A percentile compares a stretch with the other conserved stretches of the same genome.
Conservation (phyloP, 1,140 invertebrate genomes). For the Drosophila truncata region DNA sequence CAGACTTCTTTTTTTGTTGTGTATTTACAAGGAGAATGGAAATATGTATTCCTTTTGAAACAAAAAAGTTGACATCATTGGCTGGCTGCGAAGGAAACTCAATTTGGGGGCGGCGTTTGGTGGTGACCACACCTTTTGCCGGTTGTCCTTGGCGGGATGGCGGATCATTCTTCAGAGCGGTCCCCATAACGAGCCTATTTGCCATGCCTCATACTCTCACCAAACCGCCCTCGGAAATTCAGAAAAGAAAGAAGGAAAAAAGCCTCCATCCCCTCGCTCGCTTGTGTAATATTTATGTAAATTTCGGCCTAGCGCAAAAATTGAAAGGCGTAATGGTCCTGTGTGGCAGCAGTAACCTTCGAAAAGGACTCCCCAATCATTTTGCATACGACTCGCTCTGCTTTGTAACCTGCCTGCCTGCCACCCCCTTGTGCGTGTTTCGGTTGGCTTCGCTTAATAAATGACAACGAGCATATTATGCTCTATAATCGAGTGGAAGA, state of each 20-base stretch:
- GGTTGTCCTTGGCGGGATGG: conserved; percentile 49
- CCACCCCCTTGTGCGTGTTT: conserved; percentile 21
- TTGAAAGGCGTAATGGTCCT: conserved; percentile 80
- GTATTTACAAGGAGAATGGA: conserved; percentile 1
- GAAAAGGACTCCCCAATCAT: conserved; percentile 16
- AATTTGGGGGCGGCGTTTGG: conserved; percentile 35
- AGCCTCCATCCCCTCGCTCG: background rate
- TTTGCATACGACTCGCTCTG: conserved; percentile 61
- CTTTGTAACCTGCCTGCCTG: conserved; percentile 3
- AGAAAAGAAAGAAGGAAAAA: conserved; percentile 11
- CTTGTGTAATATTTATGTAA: conserved; percentile 80
- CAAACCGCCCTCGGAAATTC: conserved; percentile 29
- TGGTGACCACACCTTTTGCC: conserved; percentile 72
- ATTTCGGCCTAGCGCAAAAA: conserved; percentile 64
- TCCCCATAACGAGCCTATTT: conserved; percentile 76
- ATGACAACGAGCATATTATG: conserved; percentile 79
- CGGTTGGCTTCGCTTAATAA: conserved; percentile 54
- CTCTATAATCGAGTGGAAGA: conserved; percentile 81
- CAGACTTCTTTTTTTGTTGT: conserved; percentile 3
- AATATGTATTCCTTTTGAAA: conserved; percentile 19
- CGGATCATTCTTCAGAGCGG: conserved; percentile 29
- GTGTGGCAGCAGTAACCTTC: conserved; percentile 44
- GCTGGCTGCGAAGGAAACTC: conserved; percentile 45
- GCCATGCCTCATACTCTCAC: conserved; percentile 62
- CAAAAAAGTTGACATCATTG: conserved; percentile 42